A percentile compares a stretch with the other conserved stretches of the same genome.
Evolutionary conservation across 2,888 invertebrate genomes (phyloP).

Genomic region (Monopis laevigella): DNA sequence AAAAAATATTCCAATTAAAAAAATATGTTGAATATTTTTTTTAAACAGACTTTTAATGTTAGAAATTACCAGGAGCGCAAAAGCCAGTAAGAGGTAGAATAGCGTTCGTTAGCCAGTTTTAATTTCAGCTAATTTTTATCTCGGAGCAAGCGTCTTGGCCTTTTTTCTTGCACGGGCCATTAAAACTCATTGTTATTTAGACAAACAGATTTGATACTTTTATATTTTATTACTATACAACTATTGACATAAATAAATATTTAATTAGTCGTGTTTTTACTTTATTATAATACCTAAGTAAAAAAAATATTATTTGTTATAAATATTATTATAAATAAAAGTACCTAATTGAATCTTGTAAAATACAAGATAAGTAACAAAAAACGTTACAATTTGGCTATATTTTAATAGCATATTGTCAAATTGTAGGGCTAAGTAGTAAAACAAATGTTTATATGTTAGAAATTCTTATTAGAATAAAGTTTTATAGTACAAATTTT

Average conservation of each 20-base stretch:
- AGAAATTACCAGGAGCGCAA: slow-evolving; percentile 15
- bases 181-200: slow-evolving; percentile 21
- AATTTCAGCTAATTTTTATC: slow-evolving; percentile 69
- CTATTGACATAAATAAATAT: background rate
- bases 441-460: too few species aligned
- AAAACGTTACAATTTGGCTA: too few species aligned
- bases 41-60: background rate
- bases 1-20: background rate
- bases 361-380: too few species aligned
- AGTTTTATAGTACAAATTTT: too few species aligned
- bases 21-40: too few species aligned
- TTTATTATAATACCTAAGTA: background rate
- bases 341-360: too few species aligned
- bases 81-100: slow-evolving; percentile 34
- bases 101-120: slow-evolving; percentile 64
- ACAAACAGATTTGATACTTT: slow-evolving; percentile 33
- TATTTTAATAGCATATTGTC: too few species aligned
- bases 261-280: background rate
- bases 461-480: too few species aligned
- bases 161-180: slow-evolving; percentile 36
- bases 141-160: slow-evolving; percentile 41
- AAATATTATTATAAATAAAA: background rate
- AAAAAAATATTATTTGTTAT: background rate
- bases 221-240: background rate
- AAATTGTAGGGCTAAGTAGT: too few species aligned